These are phyloP conservation scores for Geococcyx californianus DNA, from an alignment of 2,113 vertebrate species.

Conservation along the genomic window DNA sequence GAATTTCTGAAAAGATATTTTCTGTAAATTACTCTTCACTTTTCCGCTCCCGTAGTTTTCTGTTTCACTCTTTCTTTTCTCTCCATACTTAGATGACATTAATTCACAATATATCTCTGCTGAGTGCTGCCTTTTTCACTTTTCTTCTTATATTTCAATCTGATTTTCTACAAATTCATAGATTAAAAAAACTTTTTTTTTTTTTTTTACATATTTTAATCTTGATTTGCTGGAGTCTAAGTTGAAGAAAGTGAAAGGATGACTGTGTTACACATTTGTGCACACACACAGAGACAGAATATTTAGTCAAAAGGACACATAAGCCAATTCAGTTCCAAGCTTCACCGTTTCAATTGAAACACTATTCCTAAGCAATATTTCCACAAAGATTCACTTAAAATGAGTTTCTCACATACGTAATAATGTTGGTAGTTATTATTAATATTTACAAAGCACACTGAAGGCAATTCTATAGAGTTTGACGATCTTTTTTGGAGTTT, in stretches of 20 bases:
- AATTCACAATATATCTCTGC: neutral
- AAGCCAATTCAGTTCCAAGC: neutral
- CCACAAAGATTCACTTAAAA: neutral
- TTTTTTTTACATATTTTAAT: neutral
- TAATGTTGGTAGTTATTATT: neutral
- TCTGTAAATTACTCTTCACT: neutral
- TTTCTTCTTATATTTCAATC: neutral
- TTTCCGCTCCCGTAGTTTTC: neutral
- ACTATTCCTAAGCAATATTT: neutral
- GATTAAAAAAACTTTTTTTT: too few relatives aligned
- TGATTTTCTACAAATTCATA: neutral
- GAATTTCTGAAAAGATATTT: neutral
- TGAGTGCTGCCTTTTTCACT: neutral
- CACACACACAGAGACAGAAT: rapidly evolving
- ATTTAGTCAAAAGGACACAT: neutral
- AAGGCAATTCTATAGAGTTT: neutral
- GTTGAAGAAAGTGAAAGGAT: neutral
- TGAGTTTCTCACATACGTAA: neutral
- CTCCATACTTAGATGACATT: neutral
- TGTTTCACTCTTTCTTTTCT: neutral
- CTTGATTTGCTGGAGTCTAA: neutral
- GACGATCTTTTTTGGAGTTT: neutral
- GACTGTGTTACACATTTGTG: neutral
- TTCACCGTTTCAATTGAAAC: rapidly evolving
- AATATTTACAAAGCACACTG: neutral